These are phyloP conservation scores for Melinaea marsaeus DNA, from an alignment of 2,888 invertebrate genomes.

Conservation along the genomic window DNA sequence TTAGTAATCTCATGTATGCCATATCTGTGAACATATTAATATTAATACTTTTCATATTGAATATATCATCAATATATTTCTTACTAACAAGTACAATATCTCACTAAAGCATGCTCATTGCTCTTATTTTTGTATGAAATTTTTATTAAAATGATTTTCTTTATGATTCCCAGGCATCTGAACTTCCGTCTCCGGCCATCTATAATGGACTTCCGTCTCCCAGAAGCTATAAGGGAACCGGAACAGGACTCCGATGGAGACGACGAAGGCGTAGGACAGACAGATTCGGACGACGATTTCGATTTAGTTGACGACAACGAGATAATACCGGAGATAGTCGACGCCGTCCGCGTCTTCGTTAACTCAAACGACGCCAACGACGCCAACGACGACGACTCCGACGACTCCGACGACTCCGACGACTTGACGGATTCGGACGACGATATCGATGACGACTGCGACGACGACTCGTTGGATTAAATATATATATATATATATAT, in stretches of 20 bases:
- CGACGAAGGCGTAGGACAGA: constrained; percentile 11
- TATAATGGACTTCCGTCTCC: constrained; percentile 3
- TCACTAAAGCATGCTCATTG: too few relatives aligned
- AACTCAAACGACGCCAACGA: constrained; percentile 6
- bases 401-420: constrained; percentile 14
- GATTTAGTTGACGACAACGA: constrained; percentile 10
- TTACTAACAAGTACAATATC: too few relatives aligned
- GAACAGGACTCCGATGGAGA: constrained; percentile 9
- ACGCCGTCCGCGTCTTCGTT: neutral
- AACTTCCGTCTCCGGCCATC: constrained; percentile 6
- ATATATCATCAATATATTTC: too few relatives aligned
- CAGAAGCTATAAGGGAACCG: neutral
- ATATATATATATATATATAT: neutral
- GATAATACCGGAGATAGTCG: neutral
- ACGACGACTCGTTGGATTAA: constrained; percentile 2
- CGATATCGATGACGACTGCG: constrained; percentile 4
- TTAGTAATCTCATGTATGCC: neutral
- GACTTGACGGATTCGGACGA: constrained; percentile 10
- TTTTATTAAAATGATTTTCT: too few relatives aligned
- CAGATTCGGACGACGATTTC: constrained; percentile 6
- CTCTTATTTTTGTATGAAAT: too few relatives aligned
- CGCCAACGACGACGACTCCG: constrained; percentile 13
- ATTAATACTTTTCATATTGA: too few relatives aligned
- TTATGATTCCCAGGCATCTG: neutral
- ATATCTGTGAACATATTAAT: neutral